These are phyloP conservation scores for Telmatochromis brichardi DNA, from an alignment of 2,113 vertebrate genomes.

Conservation along the genomic window DNA sequence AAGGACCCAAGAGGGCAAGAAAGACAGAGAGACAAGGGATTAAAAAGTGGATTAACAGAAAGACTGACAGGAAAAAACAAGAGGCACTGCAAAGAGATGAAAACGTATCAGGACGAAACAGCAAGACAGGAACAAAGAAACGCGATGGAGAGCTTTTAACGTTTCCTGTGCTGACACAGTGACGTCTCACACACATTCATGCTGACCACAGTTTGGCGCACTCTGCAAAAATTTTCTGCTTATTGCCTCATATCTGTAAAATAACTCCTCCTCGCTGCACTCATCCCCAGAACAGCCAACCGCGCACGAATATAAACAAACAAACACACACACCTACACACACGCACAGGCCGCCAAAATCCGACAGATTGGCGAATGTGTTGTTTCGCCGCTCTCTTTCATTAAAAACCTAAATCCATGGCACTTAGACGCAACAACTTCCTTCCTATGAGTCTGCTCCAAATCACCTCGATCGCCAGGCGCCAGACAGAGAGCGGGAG, in stretches of 20 bases:
- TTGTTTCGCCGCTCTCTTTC: background rate
- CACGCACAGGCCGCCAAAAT: constrained; percentile 13
- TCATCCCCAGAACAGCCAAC: constrained; percentile 3
- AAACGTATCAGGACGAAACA: background rate
- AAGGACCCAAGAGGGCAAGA: background rate
- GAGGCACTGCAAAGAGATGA: background rate
- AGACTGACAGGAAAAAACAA: background rate
- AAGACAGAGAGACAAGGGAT: background rate
- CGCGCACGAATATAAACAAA: constrained; percentile 23
- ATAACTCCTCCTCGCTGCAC: constrained; percentile 34
- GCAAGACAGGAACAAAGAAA: background rate
- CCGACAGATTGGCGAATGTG: constrained; percentile 18
- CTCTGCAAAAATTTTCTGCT: background rate
- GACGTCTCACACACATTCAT: background rate
- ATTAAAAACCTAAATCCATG: constrained; percentile 3
- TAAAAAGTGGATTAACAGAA: background rate
- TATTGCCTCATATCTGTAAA: constrained; percentile 28
- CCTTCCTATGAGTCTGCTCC: background rate
- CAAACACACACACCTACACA: constrained; percentile 36
- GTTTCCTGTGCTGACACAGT: background rate
- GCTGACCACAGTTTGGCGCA: background rate
- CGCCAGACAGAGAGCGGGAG: background rate
- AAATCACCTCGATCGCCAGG: background rate
- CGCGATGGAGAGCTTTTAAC: background rate
- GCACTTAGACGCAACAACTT: background rate